phyloP scores from a whole-genome alignment of 1,140 invertebrate genomes.

The Spodoptera litura region DNA sequence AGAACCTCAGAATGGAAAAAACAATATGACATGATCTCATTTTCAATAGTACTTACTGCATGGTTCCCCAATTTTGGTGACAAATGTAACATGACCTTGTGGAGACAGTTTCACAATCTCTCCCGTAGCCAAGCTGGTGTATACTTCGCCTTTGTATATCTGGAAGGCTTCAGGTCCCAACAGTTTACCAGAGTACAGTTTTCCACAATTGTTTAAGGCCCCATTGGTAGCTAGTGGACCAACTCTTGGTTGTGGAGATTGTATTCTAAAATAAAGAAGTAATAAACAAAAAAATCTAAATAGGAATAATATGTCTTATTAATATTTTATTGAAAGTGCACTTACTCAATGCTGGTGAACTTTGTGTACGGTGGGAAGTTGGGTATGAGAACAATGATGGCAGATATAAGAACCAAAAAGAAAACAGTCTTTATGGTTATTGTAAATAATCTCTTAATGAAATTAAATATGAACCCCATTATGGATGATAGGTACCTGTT shows the following conservation, averaged over 20 bases:
- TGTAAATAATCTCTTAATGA: slow-evolving; percentile 65
- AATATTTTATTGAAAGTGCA: slow-evolving; percentile 33
- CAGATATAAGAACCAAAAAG: slow-evolving; percentile 61
- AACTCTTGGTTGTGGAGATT: slow-evolving; percentile 84
- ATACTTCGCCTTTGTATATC: slow-evolving; percentile 89
- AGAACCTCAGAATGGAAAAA: neutral
- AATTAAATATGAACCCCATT: slow-evolving; percentile 67
- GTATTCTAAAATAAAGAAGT: slow-evolving; percentile 79
- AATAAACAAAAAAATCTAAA: neutral
- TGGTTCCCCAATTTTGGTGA: slow-evolving; percentile 91
- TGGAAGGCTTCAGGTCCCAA: slow-evolving; percentile 91
- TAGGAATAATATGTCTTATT: neutral
- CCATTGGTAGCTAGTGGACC: slow-evolving; percentile 88
- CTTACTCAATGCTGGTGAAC: slow-evolving; percentile 77
- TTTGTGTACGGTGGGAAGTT: slow-evolving; percentile 80
- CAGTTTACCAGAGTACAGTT: slow-evolving; percentile 88
- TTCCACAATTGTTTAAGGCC: slow-evolving; percentile 88
- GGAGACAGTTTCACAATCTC: slow-evolving; percentile 89
- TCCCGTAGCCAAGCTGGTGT: slow-evolving; percentile 89
- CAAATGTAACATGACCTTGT: slow-evolving; percentile 84
- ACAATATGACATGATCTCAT: neutral
- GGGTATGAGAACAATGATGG: slow-evolving; percentile 71
- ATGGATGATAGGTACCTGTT: slow-evolving; percentile 38
- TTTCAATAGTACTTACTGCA: slow-evolving; percentile 88
- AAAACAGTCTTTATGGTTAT: slow-evolving; percentile 65